Conservation (phyloP, 1,140 invertebrate species). For the Drosophila equinoxialis region DNA sequence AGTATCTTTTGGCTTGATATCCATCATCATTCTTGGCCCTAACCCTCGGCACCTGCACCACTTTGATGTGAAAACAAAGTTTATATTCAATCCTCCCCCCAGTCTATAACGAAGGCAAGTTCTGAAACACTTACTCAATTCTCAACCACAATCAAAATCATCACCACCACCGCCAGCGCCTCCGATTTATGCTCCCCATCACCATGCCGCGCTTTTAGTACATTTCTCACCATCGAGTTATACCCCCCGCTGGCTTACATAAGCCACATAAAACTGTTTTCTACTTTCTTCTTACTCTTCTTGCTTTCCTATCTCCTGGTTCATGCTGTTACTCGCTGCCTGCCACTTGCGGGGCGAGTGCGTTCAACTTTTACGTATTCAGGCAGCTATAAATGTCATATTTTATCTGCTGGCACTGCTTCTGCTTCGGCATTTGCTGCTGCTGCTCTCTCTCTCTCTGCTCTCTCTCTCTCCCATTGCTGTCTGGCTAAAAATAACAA, state of each 20-base stretch:
- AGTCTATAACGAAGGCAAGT: neutral
- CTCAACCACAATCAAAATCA: slow-evolving; percentile 21
- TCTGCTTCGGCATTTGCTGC: neutral
- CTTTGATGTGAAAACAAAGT: slow-evolving; percentile 14
- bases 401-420: slow-evolving; percentile 58
- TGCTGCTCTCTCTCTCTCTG: neutral
- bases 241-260: slow-evolving; percentile 14
- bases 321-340: neutral
- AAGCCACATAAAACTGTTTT: slow-evolving; percentile 17
- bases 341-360: slow-evolving; percentile 44
- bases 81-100: neutral
- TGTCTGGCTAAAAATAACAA: slow-evolving; percentile 69
- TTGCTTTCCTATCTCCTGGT: neutral
- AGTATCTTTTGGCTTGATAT: neutral
- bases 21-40: slow-evolving; percentile 4
- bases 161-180: neutral
- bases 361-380: slow-evolving; percentile 76
- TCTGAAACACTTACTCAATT: slow-evolving; percentile 12
- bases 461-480: neutral
- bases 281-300: neutral
- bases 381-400: slow-evolving; percentile 74
- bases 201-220: neutral
- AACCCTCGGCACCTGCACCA: slow-evolving; percentile 7
- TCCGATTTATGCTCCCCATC: slow-evolving; percentile 5
- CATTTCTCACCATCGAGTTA: slow-evolving; percentile 10